phyloP scores from a whole-genome alignment of 1,140 invertebrate genomes.

The Bombus confusus region DNA sequence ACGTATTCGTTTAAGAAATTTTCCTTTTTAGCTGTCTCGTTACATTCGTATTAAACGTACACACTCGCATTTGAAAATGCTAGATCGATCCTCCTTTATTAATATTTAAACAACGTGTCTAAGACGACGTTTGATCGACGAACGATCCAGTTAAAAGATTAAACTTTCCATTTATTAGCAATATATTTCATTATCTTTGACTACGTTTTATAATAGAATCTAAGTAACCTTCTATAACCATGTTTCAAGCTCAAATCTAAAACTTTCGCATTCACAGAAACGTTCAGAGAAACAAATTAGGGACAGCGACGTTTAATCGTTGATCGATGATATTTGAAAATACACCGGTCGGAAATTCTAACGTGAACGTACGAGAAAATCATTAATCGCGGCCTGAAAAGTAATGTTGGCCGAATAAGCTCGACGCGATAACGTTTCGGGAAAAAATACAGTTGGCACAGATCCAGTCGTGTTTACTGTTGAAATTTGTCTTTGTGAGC shows the following conservation, averaged over 20 bases:
- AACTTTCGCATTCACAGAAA: no score
- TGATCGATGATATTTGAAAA: conserved; percentile 39
- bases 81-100: neutral
- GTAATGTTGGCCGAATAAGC: conserved; percentile 68
- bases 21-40: no score
- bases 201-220: neutral
- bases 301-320: neutral
- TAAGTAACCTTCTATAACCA: neutral
- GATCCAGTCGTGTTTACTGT: conserved; percentile 71
- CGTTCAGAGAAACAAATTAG: conserved; percentile 9
- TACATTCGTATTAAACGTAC: neutral
- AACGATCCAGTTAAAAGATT: neutral
- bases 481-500: conserved; percentile 70
- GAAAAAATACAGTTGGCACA: conserved; percentile 67
- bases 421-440: conserved; percentile 65
- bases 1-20: no score
- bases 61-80: neutral
- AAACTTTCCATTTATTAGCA: neutral
- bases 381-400: conserved; percentile 68
- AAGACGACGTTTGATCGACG: no score
- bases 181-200: neutral
- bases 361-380: conserved; percentile 56
- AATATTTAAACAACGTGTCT: no score
- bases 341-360: conserved; percentile 20
- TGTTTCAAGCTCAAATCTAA: no score